Evolutionary conservation across 2,888 invertebrate species (phyloP), one percentile per base, ranked within the genome.

Genomic region (Pyrocoelia pectoralis): DNA sequence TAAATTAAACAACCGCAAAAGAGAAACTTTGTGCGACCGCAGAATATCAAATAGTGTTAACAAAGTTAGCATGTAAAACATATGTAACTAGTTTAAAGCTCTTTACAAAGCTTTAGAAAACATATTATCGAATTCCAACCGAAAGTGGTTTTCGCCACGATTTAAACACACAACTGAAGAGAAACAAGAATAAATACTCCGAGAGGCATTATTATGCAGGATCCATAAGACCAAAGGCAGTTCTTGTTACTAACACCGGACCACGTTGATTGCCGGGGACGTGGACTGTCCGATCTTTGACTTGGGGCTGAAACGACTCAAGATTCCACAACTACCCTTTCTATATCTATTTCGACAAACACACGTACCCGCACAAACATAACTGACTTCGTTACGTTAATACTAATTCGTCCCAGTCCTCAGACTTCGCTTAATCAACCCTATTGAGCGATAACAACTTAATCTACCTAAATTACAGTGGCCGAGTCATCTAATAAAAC

Each of bases 231-330:
- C 64, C 60, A 13, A 29, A 17, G 64, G 64, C 64, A 53, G 46
- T 64, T 64, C 64, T 64, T 59, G 64, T 64, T 64, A 64, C 64
- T 56, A 64, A 64, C 60, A 64, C 64, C 58, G 59, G 63, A 64
- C 63, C 55, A 33, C 56, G 59, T 49, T 64, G 64, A 64, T 64
- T 64, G 64, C 59, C 51, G 43, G 51, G 64, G 59, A 64, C 56
- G 40, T 43, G 56, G 53, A 56, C 64, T 60, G 64, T 64, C 59
- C 60, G 64, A 52, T 64, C 56, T 56, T 63, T 64, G 64, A 64
- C 64, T 64, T 40, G 56, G 48, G 64, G 64, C 52, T 48, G 49
- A 56, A n/a, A 62, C 62, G 52, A 41, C 49, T 62, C 52, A 62
- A 62, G 62, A 62, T 57, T 62, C 57, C 53, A 41, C 53, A 62